Percentiles rank a stretch among this genome's conserved stretches.
Conservation (phyloP, 2,797 vertebrate genomes). For the Thalassophryne amazonica region DNA sequence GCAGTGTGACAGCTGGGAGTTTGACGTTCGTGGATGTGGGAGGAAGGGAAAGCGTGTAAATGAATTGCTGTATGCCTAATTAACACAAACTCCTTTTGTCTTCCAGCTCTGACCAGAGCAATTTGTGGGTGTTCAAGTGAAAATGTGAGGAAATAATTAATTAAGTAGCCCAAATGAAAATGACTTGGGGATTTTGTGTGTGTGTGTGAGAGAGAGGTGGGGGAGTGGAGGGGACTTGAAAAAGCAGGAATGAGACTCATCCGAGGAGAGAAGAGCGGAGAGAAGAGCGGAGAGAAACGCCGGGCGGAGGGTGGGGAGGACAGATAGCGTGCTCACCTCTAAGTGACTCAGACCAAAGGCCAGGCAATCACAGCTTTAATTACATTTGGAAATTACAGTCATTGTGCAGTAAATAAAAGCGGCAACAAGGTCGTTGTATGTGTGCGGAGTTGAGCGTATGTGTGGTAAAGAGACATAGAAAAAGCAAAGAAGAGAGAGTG, state of each 20-base stretch:
- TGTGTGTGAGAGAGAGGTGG: no score
- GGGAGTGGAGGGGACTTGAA: no score
- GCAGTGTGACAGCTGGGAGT: conserved; percentile 38
- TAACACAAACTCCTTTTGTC: conserved; percentile 73
- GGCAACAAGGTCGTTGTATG: conserved; percentile 50
- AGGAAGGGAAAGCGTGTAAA: conserved; percentile 44
- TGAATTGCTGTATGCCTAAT: conserved; percentile 68
- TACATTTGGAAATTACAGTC: conserved; percentile 51
- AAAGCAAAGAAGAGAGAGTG: conserved; percentile 18
- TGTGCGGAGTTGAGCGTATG: background rate
- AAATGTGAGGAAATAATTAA: conserved; percentile 66
- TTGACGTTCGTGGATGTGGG: conserved; percentile 26
- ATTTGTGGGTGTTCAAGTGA: conserved; percentile 65
- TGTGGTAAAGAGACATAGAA: background rate
- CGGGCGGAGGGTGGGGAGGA: conserved; percentile 10
- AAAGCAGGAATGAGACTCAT: background rate
- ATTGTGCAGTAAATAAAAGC: conserved; percentile 65
- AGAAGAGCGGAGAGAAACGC: conserved; percentile 1
- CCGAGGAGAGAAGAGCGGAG: background rate
- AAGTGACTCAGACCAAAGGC: conserved; percentile 59
- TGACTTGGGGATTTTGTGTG: conserved; percentile 24
- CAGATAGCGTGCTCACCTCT: conserved; percentile 45
- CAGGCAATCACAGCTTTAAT: conserved; percentile 55
- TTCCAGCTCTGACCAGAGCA: conserved; percentile 61
- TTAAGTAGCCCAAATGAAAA: conserved; percentile 52